phyloP scores from a whole-genome alignment of 2,113 vertebrate genomes.

The Sebastes fasciatus region DNA sequence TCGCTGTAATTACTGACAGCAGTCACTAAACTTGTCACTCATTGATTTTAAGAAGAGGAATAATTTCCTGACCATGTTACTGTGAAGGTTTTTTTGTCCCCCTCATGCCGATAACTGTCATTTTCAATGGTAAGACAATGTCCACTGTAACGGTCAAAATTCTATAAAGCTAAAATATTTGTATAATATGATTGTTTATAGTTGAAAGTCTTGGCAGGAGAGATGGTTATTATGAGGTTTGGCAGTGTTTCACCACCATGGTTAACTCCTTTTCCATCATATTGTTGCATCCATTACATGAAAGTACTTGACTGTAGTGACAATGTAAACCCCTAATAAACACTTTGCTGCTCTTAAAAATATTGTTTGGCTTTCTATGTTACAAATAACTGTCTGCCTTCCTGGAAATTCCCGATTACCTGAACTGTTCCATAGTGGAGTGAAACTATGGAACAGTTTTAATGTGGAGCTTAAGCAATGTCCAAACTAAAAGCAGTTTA shows the following conservation, averaged over 20 bases:
- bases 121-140: conserved; percentile 19
- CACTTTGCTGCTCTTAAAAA: conserved; percentile 42
- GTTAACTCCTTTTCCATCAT: conserved; percentile 8
- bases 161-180: conserved; percentile 22
- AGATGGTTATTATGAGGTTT: conserved; percentile 5
- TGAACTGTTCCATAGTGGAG: no score
- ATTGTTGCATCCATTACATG: conserved; percentile 22
- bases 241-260: conserved; percentile 13
- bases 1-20: conserved; percentile 8
- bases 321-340: conserved; percentile 65
- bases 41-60: conserved; percentile 13
- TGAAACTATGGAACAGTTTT: no score
- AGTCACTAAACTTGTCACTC: background rate
- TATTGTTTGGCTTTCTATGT: background rate
- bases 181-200: background rate
- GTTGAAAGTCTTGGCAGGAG: conserved; percentile 13
- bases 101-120: conserved; percentile 3
- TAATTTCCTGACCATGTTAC: conserved; percentile 35
- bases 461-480: no score
- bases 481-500: no score
- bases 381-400: background rate
- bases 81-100: conserved; percentile 44
- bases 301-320: conserved; percentile 49
- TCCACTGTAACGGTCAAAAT: background rate
- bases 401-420: no score